Base-by-base conservation (phyloP, 37 sponge, comb jelly and placozoan genomes). In the Oscarella lobularis region DNA sequence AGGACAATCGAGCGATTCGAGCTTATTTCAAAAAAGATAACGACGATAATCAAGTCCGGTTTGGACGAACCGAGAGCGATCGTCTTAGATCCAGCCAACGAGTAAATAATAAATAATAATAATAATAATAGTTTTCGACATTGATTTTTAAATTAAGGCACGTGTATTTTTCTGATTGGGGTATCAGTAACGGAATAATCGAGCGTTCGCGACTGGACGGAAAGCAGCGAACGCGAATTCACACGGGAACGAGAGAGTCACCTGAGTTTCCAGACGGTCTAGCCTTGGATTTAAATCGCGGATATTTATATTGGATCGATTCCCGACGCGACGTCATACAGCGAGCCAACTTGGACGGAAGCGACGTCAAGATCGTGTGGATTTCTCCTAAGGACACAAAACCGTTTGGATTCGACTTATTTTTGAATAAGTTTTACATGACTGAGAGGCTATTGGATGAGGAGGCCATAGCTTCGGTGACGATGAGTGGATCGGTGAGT, bases 111-210 rank as follows among this genome's bases (percentile, higher is more conserved):
- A n/a, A n/a, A n/a, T n/a, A n/a, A n/a, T n/a, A n/a, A n/a, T n/a
- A n/a, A n/a, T n/a, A n/a, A n/a, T n/a, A n/a, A n/a, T n/a, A n/a
- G n/a, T n/a, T n/a, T n/a, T n/a, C n/a, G n/a, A n/a, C n/a, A n/a
- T n/a, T n/a, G n/a, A n/a, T n/a, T n/a, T n/a, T n/a, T n/a, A n/a
- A n/a, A n/a, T 9, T 48, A 2, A 67, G 78, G 4, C 31, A 3
- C 32, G 34, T 78, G 27, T 78, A 78, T 38, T 27, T 78, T 37
- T 38, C 71, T 78, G 78, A 72, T 1, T 78, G 78, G 78, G 71
- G 78, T 72, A 36, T 20, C 20, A 27, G 0, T 37, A 36, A 2
- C 1, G 37, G 70, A 5, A 36, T 33, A 27, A 78, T 78, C 20
- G 31, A 6, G 37, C 36, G 37, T 5, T 0, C 66, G 39, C 38